These are phyloP conservation scores for Drosophila santomea DNA, from an alignment of 1,140 invertebrate genomes.

Conservation along the genomic window DNA sequence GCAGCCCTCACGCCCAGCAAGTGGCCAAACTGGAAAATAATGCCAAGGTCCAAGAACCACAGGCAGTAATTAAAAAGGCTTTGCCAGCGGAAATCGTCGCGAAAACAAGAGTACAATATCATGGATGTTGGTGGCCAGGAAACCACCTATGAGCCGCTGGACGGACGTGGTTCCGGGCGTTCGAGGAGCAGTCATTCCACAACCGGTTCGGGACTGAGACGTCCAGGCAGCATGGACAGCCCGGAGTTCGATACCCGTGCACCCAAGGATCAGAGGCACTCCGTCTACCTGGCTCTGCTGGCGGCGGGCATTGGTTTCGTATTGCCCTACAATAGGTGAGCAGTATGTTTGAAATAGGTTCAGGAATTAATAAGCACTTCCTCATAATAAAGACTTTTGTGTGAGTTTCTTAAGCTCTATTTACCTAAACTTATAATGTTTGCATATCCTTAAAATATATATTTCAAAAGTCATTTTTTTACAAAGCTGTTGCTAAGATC, in stretches of 20 bases:
- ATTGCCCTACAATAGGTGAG: conserved; percentile 94
- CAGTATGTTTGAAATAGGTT: not conserved
- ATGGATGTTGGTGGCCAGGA: conserved; percentile 77
- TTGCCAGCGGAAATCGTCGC: conserved; percentile 8
- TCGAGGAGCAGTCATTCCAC: conserved; percentile 19
- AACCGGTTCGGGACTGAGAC: conserved; percentile 48
- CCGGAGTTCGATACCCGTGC: conserved; percentile 77
- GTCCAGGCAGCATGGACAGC: conserved; percentile 76
- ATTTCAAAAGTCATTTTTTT: no score
- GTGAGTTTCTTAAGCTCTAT: no score
- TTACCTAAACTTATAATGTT: no score
- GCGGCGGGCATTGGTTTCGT: conserved; percentile 95
- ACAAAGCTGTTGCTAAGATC: no score
- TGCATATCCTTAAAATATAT: no score
- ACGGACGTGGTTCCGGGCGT: conserved; percentile 48
- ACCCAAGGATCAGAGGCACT: conserved; percentile 91
- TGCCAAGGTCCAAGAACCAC: conserved; percentile 17
- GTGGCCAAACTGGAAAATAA: conserved; percentile 31
- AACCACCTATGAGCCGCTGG: conserved; percentile 79
- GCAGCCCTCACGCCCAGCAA: conserved; percentile 9
- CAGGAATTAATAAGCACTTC: no score
- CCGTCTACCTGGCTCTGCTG: conserved; percentile 92
- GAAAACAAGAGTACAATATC: not conserved
- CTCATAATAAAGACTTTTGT: no score
- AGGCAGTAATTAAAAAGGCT: conserved; percentile 5